Evolutionary conservation across 2,113 vertebrate genomes (phyloP), one percentile per base, ranked within the genome.

Genomic region (Rhagologus leucostigma): DNA sequence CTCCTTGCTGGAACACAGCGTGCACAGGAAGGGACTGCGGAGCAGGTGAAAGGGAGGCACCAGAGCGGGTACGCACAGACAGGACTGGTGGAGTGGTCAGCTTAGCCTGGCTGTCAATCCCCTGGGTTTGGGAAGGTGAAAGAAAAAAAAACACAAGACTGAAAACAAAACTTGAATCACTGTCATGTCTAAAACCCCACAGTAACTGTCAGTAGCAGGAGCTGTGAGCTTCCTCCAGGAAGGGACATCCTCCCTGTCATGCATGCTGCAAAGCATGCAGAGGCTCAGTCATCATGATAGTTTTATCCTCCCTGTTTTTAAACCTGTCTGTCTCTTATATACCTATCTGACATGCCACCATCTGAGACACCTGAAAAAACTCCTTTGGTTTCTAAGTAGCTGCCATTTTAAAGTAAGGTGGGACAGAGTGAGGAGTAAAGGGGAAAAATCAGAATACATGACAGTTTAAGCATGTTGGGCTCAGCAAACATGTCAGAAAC

Each of bases 301-400:
- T 44, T 88, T 60, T 82, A 75, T 75, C 42, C 79, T 90, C 80
- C 62, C 47, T 63, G 11, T 84, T 91, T 92, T 92, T 41, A 78
- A 94, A 89, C 19, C 30, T n/a, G 18, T 63, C 79, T 71, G 18
- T 74, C 55, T 74, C 64, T 63, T 33, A 33, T 3, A 52, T 63
- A 49, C 47, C 64, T 71, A 55, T 39, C 73, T 86, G 69, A 52
- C 46, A 47, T 24, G 20, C 44, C 62, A 71, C 32, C 2, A 0
- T 73, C 68, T 84, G 37, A 95, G 80, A 87, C 37, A 47, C 59
- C 64, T 84, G 69, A 85, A 62, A 87, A 95, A 70, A 39, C 2
- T n/a, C 32, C 68, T 74, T 93, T 79, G 67, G 55, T 93, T 89
- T 95, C 70, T 85, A 93, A 96, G 62, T 29, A 82, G 65, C 57